Conservation (phyloP, 2,888 invertebrate genomes). For the Itoplectis maculator region DNA sequence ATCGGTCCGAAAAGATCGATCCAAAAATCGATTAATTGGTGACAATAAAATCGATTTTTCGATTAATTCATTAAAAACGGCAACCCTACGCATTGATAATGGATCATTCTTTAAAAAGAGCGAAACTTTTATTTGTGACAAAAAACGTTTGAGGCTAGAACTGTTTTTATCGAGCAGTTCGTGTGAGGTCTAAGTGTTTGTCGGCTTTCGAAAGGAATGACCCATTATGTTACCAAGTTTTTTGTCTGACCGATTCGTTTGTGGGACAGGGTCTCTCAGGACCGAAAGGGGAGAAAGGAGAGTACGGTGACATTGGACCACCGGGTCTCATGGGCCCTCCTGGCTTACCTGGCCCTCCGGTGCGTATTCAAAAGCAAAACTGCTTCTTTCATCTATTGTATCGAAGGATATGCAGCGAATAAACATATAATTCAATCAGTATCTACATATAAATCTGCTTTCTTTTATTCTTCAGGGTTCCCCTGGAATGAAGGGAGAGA, state of each 20-base stretch:
- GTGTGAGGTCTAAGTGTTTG: too few relatives aligned
- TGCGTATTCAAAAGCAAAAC: conserved; percentile 71
- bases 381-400: conserved; percentile 35
- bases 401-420: conserved; percentile 3
- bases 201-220: not conserved
- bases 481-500: conserved; percentile 95
- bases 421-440: conserved; percentile 34
- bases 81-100: too few relatives aligned
- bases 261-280: conserved; percentile 90
- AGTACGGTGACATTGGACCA: conserved; percentile 96
- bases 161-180: too few relatives aligned
- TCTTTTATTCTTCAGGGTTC: conserved; percentile 87
- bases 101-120: too few relatives aligned
- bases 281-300: conserved; percentile 94
- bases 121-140: too few relatives aligned
- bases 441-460: conserved; percentile 27
- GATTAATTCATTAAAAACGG: too few relatives aligned
- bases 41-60: too few relatives aligned
- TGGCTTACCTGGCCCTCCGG: conserved; percentile 89
- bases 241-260: conserved; percentile 38
- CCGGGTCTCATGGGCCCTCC: conserved; percentile 98
- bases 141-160: too few relatives aligned
- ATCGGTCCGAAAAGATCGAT: too few relatives aligned
- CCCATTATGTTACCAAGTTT: not conserved
- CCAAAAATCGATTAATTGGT: too few relatives aligned